A percentile compares a stretch with the other conserved stretches of the same genome.
These are phyloP conservation scores for Dryococelus australis DNA, from an alignment of 2,888 invertebrate species.

Conservation along the genomic window DNA sequence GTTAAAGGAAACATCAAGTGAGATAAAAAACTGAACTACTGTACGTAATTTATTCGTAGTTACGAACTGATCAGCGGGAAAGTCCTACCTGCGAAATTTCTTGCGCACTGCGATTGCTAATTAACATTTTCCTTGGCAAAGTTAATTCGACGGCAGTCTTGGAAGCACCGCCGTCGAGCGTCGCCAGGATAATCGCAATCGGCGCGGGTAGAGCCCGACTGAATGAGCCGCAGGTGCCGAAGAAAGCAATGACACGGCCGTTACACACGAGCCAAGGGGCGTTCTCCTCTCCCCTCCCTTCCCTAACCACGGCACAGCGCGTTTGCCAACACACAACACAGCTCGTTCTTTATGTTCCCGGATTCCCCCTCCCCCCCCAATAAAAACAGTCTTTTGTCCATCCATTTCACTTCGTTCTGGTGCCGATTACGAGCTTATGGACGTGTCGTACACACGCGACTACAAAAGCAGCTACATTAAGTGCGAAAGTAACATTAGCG, in stretches of 20 bases:
- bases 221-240: background rate
- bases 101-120: too few species aligned
- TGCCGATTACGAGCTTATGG: background rate
- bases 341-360: background rate
- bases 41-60: too few species aligned
- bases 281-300: background rate
- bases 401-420: background rate
- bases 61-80: too few species aligned
- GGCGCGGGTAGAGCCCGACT: background rate
- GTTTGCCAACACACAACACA: background rate
- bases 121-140: too few species aligned
- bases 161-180: too few species aligned
- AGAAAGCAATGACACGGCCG: slow-evolving; percentile 1
- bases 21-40: too few species aligned
- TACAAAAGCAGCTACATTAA: background rate
- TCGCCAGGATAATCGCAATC: too few species aligned
- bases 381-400: background rate
- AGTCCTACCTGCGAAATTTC: too few species aligned
- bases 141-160: too few species aligned
- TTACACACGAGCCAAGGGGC: background rate
- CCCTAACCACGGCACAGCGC: background rate
- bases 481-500: too few species aligned
- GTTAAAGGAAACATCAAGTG: too few species aligned
- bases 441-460: background rate
- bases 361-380: background rate